Conservation (phyloP, 2,888 invertebrate species). For the Lycocerus yunnanus region DNA sequence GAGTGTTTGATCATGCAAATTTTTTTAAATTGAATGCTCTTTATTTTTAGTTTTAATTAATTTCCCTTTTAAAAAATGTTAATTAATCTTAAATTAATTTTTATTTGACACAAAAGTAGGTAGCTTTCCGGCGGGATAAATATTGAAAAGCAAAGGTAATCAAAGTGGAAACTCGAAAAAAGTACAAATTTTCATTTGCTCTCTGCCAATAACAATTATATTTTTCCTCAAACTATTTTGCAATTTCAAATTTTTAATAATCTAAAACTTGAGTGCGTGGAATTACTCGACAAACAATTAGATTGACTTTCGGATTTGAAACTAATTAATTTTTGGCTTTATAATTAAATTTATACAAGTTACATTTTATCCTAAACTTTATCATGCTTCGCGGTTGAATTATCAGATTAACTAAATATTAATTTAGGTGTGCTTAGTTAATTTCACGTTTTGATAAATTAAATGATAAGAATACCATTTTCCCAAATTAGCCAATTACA, state of each 20-base stretch:
- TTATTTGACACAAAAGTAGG: neutral
- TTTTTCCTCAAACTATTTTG: neutral
- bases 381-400: neutral
- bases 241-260: neutral
- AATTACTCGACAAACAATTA: neutral
- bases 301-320: neutral
- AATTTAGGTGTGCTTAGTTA: conserved; percentile 8
- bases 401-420: conserved; percentile 10
- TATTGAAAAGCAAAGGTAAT: neutral
- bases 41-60: neutral
- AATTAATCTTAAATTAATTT: neutral
- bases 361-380: neutral
- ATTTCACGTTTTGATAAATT: conserved; percentile 8
- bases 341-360: neutral
- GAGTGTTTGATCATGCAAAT: neutral
- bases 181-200: neutral
- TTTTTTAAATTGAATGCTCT: neutral
- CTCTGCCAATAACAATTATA: too few relatives aligned
- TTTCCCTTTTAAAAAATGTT: neutral
- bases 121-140: neutral
- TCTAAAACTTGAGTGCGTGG: neutral
- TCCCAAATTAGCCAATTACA: neutral
- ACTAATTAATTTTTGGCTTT: neutral
- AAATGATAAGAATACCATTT: neutral
- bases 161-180: neutral